Evolutionary conservation across 2,888 invertebrate genomes (phyloP), one percentile per base, ranked within the genome.

Genomic region (Bombylius major): DNA sequence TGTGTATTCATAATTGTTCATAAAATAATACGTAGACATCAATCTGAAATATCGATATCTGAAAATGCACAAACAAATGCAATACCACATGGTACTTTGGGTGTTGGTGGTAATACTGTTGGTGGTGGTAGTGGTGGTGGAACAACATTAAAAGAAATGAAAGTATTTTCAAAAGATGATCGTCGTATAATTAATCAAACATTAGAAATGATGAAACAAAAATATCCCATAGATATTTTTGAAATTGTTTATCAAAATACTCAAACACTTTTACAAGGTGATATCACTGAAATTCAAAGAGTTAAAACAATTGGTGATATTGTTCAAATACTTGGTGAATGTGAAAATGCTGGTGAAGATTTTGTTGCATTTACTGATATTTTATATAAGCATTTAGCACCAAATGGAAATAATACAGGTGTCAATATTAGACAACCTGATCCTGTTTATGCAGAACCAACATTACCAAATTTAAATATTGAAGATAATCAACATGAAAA

Each of bases 341-440:
- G 67, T 31, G 62, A 65, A 56, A 65, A 64, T 58, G 56, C 65
- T 11, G 65, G 65, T 4, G 63, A 62, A 14, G 67, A 69, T 62
- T 69, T 70, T 59, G 63, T 64, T 23, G 66, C 65, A 42, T 67
- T 70, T 14, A 68, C 65, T 55, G 66, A 65, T 32, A 66, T 70
- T 36, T 58, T 70, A 8, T 65, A 65, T 12, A 67, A 65, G 36
- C 68, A 69, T 58, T 62, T 70, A 39, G 60, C 57, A 48, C 58
- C 61, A 39, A 13, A 31, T 7, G 6, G 6, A n/a, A 45, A 45
- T 44, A n/a, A 11, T 12, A 4, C 12, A 49, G 14, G 47, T 32
- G 48, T 55, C 8, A 52, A 36, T 8, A 34, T 36, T 31, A 7
- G 12, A 31, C 12, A 14, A 31, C 39, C 42, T 2, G 66, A 67